Percentiles rank a stretch among this genome's conserved stretches.
phyloP scores from a whole-genome alignment of 2,113 vertebrate species.

The Ciconia maguari region DNA sequence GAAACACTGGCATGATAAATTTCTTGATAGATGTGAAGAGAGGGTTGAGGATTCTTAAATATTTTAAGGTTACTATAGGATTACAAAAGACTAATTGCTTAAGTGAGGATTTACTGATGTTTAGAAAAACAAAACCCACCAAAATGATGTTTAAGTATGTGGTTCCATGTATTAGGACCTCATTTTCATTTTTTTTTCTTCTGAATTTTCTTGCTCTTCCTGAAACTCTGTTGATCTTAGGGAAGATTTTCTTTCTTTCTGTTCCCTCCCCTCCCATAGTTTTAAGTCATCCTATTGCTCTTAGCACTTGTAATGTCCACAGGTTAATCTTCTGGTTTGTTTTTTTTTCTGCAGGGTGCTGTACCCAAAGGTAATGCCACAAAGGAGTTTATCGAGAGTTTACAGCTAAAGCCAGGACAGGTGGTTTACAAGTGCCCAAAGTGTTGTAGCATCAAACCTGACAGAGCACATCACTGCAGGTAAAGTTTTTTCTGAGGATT shows the following conservation, averaged over 20 bases:
- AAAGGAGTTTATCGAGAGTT: slow-evolving; percentile 97
- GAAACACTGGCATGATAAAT: neutral
- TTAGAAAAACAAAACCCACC: neutral
- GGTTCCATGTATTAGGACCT: neutral
- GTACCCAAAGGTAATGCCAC: slow-evolving; percentile 98
- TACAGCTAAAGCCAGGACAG: slow-evolving; percentile 95
- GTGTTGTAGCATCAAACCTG: slow-evolving; percentile 98
- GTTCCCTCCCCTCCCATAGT: neutral
- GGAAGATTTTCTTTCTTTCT: neutral
- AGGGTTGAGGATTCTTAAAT: neutral
- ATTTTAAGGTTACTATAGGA: neutral
- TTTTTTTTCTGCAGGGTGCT: slow-evolving; percentile 81
- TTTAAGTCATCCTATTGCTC: neutral
- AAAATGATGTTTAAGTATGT: neutral
- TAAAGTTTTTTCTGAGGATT: slow-evolving; percentile 25
- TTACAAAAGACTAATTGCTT: neutral
- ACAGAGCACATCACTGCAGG: slow-evolving; percentile 99
- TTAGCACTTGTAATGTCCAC: neutral
- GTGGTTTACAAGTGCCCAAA: slow-evolving; percentile 99
- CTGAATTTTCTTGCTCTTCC: neutral
- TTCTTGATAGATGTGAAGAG: neutral
- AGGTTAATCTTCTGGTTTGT: neutral
- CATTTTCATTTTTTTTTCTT: neutral
- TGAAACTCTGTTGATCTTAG: neutral
- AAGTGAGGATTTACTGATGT: neutral